phyloP scores from a whole-genome alignment of 2,797 vertebrate species.

The Gymnothorax reevesii region DNA sequence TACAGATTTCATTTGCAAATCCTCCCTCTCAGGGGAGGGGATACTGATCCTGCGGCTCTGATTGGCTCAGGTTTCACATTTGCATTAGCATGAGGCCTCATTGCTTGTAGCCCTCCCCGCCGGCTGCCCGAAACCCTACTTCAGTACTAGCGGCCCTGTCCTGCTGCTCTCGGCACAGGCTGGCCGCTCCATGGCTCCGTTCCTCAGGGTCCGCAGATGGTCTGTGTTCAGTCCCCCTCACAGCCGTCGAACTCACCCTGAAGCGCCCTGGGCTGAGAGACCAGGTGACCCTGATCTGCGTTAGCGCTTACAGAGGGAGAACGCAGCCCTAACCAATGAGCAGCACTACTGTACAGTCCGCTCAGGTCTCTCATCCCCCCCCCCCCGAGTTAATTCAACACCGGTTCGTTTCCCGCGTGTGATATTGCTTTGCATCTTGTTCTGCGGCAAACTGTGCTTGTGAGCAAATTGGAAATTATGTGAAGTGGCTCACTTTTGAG shows the following conservation, averaged over 20 bases:
- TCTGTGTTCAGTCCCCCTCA: not conserved
- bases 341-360: conserved; percentile 11
- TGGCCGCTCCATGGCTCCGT: conserved; percentile 11
- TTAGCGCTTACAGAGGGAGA: not conserved
- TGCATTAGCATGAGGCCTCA: not conserved
- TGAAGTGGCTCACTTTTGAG: conserved; percentile 19
- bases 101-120: not conserved
- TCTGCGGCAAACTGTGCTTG: conserved; percentile 29
- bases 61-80: not conserved
- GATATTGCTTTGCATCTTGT: conserved; percentile 32
- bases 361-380: conserved; percentile 24
- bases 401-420: conserved; percentile 19
- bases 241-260: not conserved
- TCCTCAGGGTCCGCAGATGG: not conserved
- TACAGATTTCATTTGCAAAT: not conserved
- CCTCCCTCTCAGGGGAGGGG: not conserved
- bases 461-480: conserved; percentile 29
- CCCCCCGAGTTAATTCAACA: conserved; percentile 32
- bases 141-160: too few relatives aligned
- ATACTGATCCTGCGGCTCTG: not conserved
- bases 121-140: not conserved
- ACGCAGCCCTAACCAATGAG: not conserved
- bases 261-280: not conserved
- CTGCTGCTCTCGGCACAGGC: not conserved
- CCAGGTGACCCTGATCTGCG: not conserved